phyloP scores from a whole-genome alignment of 2,113 vertebrate genomes.

The Crotalus horridus region DNA sequence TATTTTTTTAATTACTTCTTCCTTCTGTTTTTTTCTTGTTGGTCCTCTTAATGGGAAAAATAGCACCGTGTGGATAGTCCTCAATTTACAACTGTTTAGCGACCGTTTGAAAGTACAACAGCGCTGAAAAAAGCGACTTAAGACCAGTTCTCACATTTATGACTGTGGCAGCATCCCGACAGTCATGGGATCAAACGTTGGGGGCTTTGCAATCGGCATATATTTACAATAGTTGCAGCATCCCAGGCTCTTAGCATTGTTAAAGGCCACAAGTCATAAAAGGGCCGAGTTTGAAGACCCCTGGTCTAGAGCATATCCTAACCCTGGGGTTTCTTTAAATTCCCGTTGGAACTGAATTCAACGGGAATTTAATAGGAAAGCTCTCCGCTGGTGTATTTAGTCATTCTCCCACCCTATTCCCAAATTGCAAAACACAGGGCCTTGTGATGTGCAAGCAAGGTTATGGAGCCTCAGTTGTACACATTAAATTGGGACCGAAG shows the following conservation, averaged over 20 bases:
- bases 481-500: not conserved
- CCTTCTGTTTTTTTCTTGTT: not conserved
- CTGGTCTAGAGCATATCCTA: not conserved
- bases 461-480: not conserved
- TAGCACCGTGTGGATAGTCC: not conserved
- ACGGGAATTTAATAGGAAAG: not conserved
- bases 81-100: not conserved
- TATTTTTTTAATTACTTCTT: too few relatives aligned
- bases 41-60: not conserved
- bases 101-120: too few relatives aligned
- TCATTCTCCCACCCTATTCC: not conserved
- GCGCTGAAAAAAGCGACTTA: not conserved
- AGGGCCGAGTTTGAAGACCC: too few relatives aligned
- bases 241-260: not conserved
- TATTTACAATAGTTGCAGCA: not conserved
- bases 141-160: not conserved
- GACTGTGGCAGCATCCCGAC: not conserved
- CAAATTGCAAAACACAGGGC: not conserved
- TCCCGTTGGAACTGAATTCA: not conserved
- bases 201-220: not conserved
- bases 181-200: not conserved
- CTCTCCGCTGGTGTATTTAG: not conserved
- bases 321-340: not conserved
- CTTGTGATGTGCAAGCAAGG: not conserved
- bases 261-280: too few relatives aligned